These are phyloP conservation scores for Papilio aristodemus DNA, from an alignment of 1,140 invertebrate genomes.

Conservation along the genomic window DNA sequence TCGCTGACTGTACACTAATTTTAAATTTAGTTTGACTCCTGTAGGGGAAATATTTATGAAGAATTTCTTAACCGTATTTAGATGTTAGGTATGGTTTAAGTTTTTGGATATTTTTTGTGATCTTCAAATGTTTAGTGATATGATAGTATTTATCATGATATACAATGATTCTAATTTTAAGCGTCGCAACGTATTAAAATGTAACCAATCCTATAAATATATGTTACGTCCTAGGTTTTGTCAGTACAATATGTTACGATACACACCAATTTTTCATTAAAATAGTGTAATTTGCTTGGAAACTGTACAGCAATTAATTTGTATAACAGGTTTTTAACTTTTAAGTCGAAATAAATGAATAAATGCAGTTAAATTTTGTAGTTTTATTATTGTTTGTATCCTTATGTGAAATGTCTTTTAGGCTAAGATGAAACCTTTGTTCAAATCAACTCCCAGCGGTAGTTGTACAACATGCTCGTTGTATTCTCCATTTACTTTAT, in stretches of 20 bases:
- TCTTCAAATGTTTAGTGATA: constrained; percentile 31
- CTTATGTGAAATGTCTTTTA: too few relatives aligned
- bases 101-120: constrained; percentile 26
- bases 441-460: too few relatives aligned
- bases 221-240: constrained; percentile 3
- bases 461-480: too few relatives aligned
- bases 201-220: constrained; percentile 29
- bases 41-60: constrained; percentile 13
- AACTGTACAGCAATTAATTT: constrained; percentile 73
- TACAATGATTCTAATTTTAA: constrained; percentile 15
- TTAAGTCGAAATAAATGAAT: constrained; percentile 62
- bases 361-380: constrained; percentile 47
- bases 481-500: too few relatives aligned
- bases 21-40: constrained; percentile 13
- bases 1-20: constrained; percentile 9
- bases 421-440: too few relatives aligned
- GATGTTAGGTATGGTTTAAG: constrained; percentile 14
- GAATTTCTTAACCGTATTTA: constrained; percentile 26
- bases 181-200: constrained; percentile 14
- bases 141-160: constrained; percentile 24
- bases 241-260: constrained; percentile 29
- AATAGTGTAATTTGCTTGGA: constrained; percentile 50
- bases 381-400: constrained; percentile 41
- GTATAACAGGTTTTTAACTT: constrained; percentile 73
- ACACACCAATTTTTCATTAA: constrained; percentile 11